Conservation (phyloP, 2,797 vertebrate species). For the Myotis planiceps region DNA sequence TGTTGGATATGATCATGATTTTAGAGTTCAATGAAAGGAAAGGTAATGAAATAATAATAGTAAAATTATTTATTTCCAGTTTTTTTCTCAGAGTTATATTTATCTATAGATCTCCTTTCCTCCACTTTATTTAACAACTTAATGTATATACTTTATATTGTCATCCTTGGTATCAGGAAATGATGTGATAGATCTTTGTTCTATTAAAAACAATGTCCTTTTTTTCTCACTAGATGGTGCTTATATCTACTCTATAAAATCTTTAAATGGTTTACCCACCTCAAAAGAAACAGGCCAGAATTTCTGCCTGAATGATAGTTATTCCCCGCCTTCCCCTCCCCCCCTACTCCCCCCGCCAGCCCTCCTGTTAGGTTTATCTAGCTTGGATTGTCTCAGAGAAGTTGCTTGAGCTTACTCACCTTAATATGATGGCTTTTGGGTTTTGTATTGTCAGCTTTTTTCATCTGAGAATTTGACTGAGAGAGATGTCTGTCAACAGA, state of each 20-base stretch:
- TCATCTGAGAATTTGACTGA: slow-evolving; percentile 10
- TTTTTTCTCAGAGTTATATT: neutral
- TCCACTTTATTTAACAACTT: neutral
- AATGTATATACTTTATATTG: neutral
- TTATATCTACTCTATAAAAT: neutral
- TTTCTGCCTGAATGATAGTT: neutral
- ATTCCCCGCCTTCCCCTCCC: neutral
- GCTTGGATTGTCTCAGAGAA: slow-evolving; percentile 29
- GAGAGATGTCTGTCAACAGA: neutral
- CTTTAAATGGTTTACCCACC: neutral
- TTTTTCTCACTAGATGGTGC: neutral
- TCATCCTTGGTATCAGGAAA: neutral
- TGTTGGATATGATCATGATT: neutral
- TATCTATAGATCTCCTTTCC: neutral
- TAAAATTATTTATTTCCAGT: neutral
- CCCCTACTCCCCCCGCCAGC: fast-evolving
- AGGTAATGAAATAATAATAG: slow-evolving; percentile 25
- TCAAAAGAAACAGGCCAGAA: neutral
- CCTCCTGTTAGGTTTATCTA: neutral
- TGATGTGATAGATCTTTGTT: neutral
- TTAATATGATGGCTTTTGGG: neutral
- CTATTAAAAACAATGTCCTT: neutral
- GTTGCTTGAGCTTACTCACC: slow-evolving; percentile 8
- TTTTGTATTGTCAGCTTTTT: slow-evolving; percentile 13
- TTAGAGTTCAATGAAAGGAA: slow-evolving; percentile 14